Evolutionary conservation across 2,888 invertebrate genomes (phyloP), one percentile per base, ranked within the genome.

Genomic region (Tiliacea citrago): DNA sequence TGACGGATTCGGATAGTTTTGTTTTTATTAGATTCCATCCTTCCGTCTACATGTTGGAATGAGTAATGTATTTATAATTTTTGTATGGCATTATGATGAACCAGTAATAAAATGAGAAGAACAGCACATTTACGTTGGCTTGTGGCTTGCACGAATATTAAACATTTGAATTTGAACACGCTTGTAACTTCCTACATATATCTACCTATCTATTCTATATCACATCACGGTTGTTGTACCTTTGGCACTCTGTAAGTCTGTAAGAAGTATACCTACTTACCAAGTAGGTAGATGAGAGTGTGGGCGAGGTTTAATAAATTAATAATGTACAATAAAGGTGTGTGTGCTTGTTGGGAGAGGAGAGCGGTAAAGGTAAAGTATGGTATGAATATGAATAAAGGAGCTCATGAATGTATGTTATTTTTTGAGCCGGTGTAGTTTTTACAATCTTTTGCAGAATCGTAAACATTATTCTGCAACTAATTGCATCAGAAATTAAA

Each of bases 11-110:
- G 86, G 87, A 91, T 90, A 89, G 89, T 88, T 90, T 90, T 93
- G 92, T 93, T 94, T 93, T 93, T 93, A 92, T 93, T 91, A 92
- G 90, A 94, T 94, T 92, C 93, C 94, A 92, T 92, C 90, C 88
- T 90, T 90, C 91, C 88, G 88, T 90, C 87, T 89, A 86, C 89
- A 86, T 84, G 80, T 86, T 83, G 85, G 86, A 88, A 90, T 91
- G 91, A 84, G 78, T 81, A 81, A 82, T 87, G 79, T 73, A 76
- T 72, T 77, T 74, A 70, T n/a, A 73, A 58, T 76, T 79, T 85
- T 68, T 62, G 66, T 58, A 68, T 75, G 67, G 51, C 51, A 73
- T 73, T 72, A 35, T 53, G 68, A 47, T 69, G 60, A 68, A 81
- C 66, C 35, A 71, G 47, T 53, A 49, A 39, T 45, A 65, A 60